These are phyloP conservation scores for Coluber constrictor DNA, from an alignment of 2,797 vertebrate genomes.

Conservation along the genomic window DNA sequence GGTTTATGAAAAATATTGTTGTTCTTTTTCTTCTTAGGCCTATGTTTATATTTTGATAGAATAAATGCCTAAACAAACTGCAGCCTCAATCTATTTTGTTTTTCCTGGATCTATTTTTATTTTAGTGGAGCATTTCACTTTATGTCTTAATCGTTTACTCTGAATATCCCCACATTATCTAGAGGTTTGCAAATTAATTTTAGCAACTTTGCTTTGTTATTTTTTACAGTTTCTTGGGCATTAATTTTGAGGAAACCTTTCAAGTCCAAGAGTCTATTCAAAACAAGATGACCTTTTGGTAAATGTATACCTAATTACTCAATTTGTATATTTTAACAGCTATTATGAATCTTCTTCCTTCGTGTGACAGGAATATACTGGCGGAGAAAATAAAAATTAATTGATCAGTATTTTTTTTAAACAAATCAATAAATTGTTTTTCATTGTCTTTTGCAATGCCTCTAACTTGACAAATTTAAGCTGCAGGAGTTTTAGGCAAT, in stretches of 20 bases:
- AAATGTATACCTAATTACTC: not conserved
- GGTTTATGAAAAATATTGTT: not conserved
- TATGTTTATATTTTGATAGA: constrained; percentile 26
- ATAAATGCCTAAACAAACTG: constrained; percentile 30
- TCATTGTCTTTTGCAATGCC: not conserved
- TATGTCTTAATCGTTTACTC: constrained; percentile 11
- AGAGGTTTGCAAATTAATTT: constrained; percentile 28
- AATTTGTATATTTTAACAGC: not conserved
- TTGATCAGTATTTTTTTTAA: not conserved
- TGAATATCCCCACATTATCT: not conserved
- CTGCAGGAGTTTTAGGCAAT: not conserved
- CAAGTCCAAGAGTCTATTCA: constrained; percentile 9
- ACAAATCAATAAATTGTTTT: not conserved
- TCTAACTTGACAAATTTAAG: not conserved
- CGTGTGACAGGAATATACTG: not conserved
- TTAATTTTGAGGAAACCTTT: not conserved
- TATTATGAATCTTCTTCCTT: not conserved
- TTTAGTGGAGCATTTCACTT: constrained; percentile 21
- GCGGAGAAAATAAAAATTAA: not conserved
- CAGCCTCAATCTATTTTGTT: constrained; percentile 33
- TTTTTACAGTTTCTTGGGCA: not conserved
- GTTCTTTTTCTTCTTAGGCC: not conserved
- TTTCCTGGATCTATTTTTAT: constrained; percentile 19
- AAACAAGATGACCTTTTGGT: not conserved
- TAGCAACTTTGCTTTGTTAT: not conserved